Evolutionary conservation across 2,797 vertebrate genomes (phyloP).

Genomic region (Spinus olivaceus): DNA sequence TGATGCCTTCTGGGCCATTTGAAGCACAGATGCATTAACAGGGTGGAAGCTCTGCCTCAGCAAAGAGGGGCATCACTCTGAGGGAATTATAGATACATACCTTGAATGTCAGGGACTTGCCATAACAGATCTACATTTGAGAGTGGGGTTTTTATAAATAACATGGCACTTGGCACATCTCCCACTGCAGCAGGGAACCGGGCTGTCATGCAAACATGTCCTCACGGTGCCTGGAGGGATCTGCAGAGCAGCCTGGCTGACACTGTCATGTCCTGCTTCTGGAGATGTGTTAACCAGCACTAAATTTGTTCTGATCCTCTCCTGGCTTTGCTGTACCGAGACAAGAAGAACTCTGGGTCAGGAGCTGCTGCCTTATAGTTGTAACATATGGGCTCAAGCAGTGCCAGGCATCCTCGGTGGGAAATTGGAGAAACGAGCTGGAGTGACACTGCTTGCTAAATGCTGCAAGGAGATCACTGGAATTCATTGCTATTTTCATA

Average conservation of each 20-base stretch:
- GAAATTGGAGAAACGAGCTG: not conserved
- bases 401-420: not conserved
- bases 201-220: not conserved
- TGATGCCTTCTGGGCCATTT: not conserved
- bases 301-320: not conserved
- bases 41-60: not conserved
- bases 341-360: not conserved
- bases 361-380: not conserved
- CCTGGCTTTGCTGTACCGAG: not conserved
- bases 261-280: not conserved
- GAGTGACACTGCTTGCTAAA: not conserved
- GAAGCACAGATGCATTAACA: not conserved
- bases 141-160: not conserved
- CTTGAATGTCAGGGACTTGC: not conserved
- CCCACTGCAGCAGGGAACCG: not conserved
- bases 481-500: not conserved
- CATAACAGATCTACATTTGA: not conserved
- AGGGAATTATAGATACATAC: not conserved
- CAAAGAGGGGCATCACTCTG: not conserved
- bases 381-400: not conserved
- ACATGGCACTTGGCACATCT: not conserved
- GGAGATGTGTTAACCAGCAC: not conserved
- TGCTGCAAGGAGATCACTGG: not conserved
- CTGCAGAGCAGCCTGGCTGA: not conserved
- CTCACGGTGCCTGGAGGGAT: accelerated